phyloP scores from a whole-genome alignment of 2,888 invertebrate species.

The Trichogramma dendrolimi region DNA sequence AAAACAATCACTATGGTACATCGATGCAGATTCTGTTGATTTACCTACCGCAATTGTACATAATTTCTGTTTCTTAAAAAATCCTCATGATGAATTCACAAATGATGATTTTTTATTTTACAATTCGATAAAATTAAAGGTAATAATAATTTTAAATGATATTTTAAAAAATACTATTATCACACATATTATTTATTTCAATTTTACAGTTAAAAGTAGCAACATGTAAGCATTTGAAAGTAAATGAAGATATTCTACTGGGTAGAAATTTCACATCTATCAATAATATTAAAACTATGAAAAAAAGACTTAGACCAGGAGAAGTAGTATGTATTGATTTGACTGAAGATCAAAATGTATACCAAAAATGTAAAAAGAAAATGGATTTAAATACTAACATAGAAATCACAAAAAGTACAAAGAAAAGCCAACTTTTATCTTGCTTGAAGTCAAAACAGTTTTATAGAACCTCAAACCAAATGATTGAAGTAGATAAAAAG shows the following conservation, averaged over 20 bases:
- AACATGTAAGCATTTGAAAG: slow-evolving; percentile 8
- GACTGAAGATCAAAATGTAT: slow-evolving; percentile 29
- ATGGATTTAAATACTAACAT: slow-evolving; percentile 31
- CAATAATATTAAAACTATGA: slow-evolving; percentile 18
- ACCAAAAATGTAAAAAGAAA: slow-evolving; percentile 27
- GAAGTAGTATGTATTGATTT: slow-evolving; percentile 39
- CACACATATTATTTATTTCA: neutral
- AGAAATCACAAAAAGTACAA: slow-evolving; percentile 35
- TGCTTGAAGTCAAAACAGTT: too few species aligned
- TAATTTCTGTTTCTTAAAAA: slow-evolving; percentile 37
- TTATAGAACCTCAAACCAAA: neutral
- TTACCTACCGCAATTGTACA: slow-evolving; percentile 35
- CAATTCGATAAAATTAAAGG: too few species aligned
- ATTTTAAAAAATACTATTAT: neutral
- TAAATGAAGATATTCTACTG: slow-evolving; percentile 9
- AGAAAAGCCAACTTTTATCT: too few species aligned
- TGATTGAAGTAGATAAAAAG: slow-evolving; percentile 22
- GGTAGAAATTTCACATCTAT: slow-evolving; percentile 14
- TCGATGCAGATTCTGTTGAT: slow-evolving; percentile 41
- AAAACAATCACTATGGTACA: slow-evolving; percentile 39
- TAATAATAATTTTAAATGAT: neutral
- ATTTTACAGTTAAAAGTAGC: slow-evolving; percentile 3
- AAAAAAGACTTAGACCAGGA: slow-evolving; percentile 31
- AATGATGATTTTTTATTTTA: neutral
- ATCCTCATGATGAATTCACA: neutral